Evolutionary conservation across 2,797 vertebrate genomes (phyloP).

Genomic region (Eulemur albifrons): DNA sequence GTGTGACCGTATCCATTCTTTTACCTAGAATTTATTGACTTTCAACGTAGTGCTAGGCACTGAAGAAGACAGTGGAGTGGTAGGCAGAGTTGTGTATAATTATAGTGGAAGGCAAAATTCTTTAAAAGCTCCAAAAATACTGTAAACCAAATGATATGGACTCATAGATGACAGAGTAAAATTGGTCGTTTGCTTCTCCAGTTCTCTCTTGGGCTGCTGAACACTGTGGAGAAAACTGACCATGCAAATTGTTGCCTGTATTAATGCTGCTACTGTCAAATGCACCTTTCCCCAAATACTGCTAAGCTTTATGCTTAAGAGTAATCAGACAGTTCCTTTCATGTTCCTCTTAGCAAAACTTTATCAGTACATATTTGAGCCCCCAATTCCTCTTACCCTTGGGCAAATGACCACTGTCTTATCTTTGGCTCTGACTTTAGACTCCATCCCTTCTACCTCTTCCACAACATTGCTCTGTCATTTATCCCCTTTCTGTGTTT

Average conservation of each 20-base stretch:
- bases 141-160: not conserved
- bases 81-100: not conserved
- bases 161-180: not conserved
- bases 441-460: not conserved
- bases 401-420: not conserved
- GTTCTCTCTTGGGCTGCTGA: not conserved
- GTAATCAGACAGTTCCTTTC: not conserved
- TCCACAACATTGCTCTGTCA: not conserved
- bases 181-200: not conserved
- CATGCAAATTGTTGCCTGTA: not conserved
- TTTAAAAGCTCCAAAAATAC: not conserved
- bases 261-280: not conserved
- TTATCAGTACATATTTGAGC: not conserved
- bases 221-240: not conserved
- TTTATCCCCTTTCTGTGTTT: not conserved
- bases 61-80: not conserved
- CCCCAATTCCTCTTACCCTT: not conserved
- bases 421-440: not conserved
- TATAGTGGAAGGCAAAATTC: conserved; percentile 26
- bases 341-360: not conserved
- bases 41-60: not conserved
- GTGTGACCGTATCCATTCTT: not conserved
- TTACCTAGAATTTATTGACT: not conserved
- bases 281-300: not conserved
- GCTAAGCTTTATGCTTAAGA: not conserved